phyloP scores from a whole-genome alignment of 2,797 vertebrate species.

The Podarcis siculus region DNA sequence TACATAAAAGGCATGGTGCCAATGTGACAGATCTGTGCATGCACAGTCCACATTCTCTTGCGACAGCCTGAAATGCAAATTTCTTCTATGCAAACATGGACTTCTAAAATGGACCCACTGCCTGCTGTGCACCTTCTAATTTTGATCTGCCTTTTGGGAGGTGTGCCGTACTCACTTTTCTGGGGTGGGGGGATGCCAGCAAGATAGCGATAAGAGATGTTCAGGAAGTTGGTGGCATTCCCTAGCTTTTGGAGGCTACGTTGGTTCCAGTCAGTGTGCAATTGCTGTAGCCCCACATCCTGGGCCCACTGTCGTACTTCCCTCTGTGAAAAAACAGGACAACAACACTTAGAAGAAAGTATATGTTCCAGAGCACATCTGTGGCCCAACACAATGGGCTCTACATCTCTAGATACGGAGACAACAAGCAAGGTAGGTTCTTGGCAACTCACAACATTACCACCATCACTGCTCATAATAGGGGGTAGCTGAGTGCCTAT shows the following conservation, averaged over 20 bases:
- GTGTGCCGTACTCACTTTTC: slow-evolving; percentile 71
- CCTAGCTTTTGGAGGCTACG: slow-evolving; percentile 39
- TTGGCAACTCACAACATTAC: background rate
- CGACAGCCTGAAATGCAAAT: background rate
- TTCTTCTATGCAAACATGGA: background rate
- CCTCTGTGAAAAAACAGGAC: slow-evolving; percentile 8
- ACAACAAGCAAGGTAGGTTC: no score
- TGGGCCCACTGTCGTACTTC: background rate
- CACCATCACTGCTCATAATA: no score
- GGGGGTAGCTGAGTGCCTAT: no score
- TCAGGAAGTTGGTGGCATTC: slow-evolving; percentile 26
- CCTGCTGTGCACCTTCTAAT: background rate
- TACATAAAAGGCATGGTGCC: no score
- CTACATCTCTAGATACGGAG: background rate
- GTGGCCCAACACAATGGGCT: background rate
- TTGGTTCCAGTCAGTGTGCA: background rate
- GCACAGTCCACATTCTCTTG: background rate
- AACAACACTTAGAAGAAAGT: background rate
- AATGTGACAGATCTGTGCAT: background rate
- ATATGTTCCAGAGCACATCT: background rate
- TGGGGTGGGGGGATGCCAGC: slow-evolving; percentile 49
- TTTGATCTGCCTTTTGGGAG: background rate
- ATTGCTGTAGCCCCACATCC: background rate
- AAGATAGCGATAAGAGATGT: slow-evolving; percentile 56
- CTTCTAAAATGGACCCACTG: background rate